Evolutionary conservation across 2,888 invertebrate species (phyloP).

Genomic region (Perithous albicinctus): DNA sequence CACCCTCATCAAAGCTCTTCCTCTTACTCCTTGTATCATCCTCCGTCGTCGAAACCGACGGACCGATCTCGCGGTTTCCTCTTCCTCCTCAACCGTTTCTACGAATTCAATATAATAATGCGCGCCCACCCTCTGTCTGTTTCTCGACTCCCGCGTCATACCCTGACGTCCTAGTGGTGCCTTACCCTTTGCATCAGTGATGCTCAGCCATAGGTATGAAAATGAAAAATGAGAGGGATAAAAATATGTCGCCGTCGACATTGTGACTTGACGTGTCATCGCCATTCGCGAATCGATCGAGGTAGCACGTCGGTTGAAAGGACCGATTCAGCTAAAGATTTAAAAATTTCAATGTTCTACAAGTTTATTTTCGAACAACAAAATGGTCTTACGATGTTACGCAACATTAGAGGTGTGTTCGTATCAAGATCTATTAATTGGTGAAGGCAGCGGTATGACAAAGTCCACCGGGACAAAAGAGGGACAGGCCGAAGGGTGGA

Average conservation of each 20-base stretch:
- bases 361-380: not conserved
- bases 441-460: not conserved
- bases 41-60: constrained; percentile 42
- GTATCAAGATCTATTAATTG: not conserved
- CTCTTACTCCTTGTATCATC: constrained; percentile 14
- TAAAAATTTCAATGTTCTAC: not conserved
- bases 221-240: constrained; percentile 16
- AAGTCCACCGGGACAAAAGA: not conserved
- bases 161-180: constrained; percentile 2
- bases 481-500: constrained; percentile 30
- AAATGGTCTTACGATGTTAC: not conserved
- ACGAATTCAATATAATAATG: constrained; percentile 81
- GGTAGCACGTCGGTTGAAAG: no score
- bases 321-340: no score
- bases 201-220: constrained; percentile 27
- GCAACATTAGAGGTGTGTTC: not conserved
- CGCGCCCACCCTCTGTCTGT: constrained; percentile 40
- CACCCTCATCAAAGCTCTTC: constrained; percentile 22
- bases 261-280: not conserved
- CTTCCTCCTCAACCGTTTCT: constrained; percentile 75
- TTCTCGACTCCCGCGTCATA: constrained; percentile 9
- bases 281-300: not conserved
- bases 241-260: not conserved
- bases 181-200: constrained; percentile 52
- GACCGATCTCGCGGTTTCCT: constrained; percentile 59